Conservation (phyloP, 2,797 vertebrate species). For the Microhierax caerulescens region DNA sequence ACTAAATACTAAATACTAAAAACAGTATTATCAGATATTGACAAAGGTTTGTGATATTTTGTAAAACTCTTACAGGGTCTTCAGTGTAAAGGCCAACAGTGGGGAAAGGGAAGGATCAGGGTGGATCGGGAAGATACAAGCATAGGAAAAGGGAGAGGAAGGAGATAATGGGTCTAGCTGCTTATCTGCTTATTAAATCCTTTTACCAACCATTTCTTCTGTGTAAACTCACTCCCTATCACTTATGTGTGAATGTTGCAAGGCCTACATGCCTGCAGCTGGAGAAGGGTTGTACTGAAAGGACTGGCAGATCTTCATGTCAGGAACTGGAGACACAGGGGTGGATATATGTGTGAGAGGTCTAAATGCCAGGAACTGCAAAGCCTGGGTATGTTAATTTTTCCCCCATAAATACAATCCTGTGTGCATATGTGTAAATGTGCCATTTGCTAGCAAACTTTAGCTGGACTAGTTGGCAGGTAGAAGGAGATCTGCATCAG, state of each 20-base stretch:
- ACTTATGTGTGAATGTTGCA: neutral
- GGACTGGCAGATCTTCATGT: too few species aligned
- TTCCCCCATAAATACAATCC: neutral
- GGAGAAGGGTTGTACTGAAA: neutral
- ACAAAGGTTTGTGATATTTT: neutral
- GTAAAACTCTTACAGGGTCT: neutral
- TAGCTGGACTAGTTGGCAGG: neutral
- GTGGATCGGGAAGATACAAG: neutral
- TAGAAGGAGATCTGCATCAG: neutral
- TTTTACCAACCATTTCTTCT: neutral
- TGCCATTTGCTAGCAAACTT: neutral
- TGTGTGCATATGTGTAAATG: neutral
- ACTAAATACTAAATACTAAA: neutral
- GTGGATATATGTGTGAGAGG: fast-evolving
- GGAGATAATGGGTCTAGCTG: neutral
- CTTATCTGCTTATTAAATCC: neutral
- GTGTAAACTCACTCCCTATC: neutral
- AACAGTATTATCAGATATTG: neutral
- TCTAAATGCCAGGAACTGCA: neutral
- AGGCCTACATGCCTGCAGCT: neutral
- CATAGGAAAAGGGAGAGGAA: neutral
- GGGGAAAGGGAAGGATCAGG: neutral
- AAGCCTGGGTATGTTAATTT: neutral
- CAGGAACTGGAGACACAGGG: neutral
- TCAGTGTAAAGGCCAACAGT: neutral